Evolutionary conservation across 2,888 invertebrate genomes (phyloP), one percentile per base, ranked within the genome.

Genomic region (Sclerodermus sp.): DNA sequence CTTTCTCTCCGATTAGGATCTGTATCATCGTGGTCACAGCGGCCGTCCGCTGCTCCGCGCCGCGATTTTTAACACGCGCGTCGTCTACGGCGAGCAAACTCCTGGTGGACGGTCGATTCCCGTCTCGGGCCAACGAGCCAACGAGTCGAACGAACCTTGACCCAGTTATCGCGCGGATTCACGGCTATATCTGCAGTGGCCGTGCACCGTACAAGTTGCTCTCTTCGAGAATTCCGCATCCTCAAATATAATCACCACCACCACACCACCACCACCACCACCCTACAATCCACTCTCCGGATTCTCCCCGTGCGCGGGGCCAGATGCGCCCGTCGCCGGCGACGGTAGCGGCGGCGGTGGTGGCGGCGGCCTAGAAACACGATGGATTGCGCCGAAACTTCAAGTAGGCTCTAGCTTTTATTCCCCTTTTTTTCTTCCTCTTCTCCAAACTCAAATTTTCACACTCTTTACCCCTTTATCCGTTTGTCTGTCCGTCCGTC

Each of bases 301-400:
- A 62, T 55, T 64, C 63, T 63, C 58, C 60, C 53, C 58, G 56
- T 47, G 61, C 66, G 65, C 64, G 65, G 66, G 67, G 63, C 64
- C 68, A 68, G 70, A 68, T 73, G 74, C 68, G 62, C 68, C 61
- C 66, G 67, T 71, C 71, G 68, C 67, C 71, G 68, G 60, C 57
- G 61, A 51, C 62, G 50, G 47, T 53, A 53, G 45, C 53, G 49
- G 45, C 49, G 41, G 45, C 51, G 42, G 44, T 40, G 42, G 55
- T 58, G 58, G 58, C 59, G 57, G 60, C 69, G 69, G 67, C 66
- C 64, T 69, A 66, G 66, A 65, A 64, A 62, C 70, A 70, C 64
- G 68, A 77, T 77, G 77, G 77, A 77, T 71, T 76, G 73, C 73
- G 74, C 73, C 62, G 77, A 76, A 64, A 73, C 72, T 64, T 77